phyloP scores from a whole-genome alignment of 1,140 invertebrate genomes.

The Calosoma granatense region DNA sequence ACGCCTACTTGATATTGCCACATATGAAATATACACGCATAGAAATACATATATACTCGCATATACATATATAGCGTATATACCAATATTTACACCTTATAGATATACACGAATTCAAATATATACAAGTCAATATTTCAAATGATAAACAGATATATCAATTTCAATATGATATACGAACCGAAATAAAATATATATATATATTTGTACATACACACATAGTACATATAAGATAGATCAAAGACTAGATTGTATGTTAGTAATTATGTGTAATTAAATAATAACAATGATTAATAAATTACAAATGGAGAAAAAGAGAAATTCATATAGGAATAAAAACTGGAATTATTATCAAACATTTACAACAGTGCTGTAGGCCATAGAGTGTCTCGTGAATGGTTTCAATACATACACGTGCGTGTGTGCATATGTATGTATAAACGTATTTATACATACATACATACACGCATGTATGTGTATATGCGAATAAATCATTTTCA shows the following conservation, averaged over 20 bases:
- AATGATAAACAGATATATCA: background rate
- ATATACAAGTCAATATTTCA: background rate
- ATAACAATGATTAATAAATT: background rate
- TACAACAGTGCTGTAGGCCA: no score
- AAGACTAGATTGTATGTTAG: background rate
- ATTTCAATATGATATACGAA: background rate
- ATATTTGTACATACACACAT: no score
- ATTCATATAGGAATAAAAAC: no score
- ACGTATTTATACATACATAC: background rate
- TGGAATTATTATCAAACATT: no score
- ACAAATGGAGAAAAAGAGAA: no score
- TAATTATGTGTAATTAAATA: background rate
- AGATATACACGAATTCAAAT: background rate
- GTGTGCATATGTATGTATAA: background rate
- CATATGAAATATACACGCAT: no score
- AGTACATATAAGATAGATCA: background rate
- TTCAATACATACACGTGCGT: background rate
- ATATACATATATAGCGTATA: background rate
- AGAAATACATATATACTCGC: no score
- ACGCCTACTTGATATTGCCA: no score
- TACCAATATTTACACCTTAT: background rate
- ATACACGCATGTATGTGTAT: conserved; percentile 1
- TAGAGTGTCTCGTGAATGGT: no score
- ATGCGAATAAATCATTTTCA: background rate
- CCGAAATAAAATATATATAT: no score